These are phyloP conservation scores for Callospermophilus lateralis DNA, from an alignment of 2,113 vertebrate species.

Conservation along the genomic window DNA sequence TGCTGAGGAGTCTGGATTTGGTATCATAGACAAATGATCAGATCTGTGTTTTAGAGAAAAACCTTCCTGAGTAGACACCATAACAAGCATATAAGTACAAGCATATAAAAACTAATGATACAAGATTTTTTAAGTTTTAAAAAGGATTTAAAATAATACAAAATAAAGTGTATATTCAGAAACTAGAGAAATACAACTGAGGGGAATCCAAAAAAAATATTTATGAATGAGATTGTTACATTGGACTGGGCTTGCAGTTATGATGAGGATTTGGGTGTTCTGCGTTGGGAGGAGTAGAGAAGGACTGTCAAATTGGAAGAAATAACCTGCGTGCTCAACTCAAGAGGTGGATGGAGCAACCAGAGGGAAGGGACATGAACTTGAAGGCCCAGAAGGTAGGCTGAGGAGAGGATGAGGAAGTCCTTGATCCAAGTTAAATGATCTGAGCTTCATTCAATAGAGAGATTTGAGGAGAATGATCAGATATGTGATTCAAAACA, in stretches of 20 bases:
- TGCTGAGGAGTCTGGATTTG: not conserved
- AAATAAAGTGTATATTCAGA: not conserved
- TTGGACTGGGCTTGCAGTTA: not conserved
- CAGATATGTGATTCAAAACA: not conserved
- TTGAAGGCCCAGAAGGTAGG: not conserved
- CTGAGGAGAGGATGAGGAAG: not conserved
- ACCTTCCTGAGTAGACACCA: not conserved
- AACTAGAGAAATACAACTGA: not conserved
- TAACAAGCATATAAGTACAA: not conserved
- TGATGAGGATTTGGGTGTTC: not conserved
- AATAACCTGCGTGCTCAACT: not conserved
- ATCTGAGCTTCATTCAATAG: not conserved
- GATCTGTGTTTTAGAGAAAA: not conserved
- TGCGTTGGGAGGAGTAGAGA: not conserved
- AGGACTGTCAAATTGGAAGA: not conserved
- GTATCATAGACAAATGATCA: not conserved
- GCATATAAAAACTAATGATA: not conserved
- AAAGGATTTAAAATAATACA: not conserved
- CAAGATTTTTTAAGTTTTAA: not conserved
- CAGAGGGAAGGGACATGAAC: not conserved
- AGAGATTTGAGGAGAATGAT: not conserved
- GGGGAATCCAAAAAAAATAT: not conserved
- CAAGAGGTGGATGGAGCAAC: not conserved
- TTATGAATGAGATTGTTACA: not conserved
- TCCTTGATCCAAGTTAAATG: not conserved